Conservation (phyloP, 2,113 vertebrate genomes). For the Ovis canadensis region DNA sequence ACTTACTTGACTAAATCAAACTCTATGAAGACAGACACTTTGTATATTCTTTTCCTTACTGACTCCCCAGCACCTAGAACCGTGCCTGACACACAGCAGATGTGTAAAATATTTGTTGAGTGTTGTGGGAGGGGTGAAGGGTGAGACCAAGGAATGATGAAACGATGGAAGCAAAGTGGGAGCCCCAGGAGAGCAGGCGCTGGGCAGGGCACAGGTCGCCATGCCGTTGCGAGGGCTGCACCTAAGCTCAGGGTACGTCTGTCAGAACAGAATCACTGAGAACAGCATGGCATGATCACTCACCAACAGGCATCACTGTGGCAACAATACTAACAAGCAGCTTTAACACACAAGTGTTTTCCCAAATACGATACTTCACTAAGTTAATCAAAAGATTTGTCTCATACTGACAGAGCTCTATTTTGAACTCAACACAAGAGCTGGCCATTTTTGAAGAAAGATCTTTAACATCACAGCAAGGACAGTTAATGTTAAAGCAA, state of each 20-base stretch:
- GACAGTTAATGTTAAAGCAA: background rate
- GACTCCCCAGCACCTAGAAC: background rate
- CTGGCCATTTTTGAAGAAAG: background rate
- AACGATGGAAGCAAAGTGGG: background rate
- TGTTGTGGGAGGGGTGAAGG: background rate
- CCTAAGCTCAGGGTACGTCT: background rate
- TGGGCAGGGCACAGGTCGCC: background rate
- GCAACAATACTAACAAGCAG: background rate
- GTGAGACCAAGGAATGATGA: background rate
- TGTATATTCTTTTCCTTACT: background rate
- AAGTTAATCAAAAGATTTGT: background rate
- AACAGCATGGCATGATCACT: background rate
- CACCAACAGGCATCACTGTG: background rate
- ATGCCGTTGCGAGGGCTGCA: rapidly evolving
- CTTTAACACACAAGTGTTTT: background rate
- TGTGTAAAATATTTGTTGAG: background rate
- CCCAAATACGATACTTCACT: background rate
- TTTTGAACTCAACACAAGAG: background rate
- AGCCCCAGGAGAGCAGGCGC: background rate
- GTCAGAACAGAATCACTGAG: background rate
- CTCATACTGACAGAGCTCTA: background rate
- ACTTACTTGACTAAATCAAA: background rate
- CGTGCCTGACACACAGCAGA: background rate
- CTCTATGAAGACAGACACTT: background rate
- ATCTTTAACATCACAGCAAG: background rate